A percentile compares a stretch with the other conserved stretches of the same genome.
These are phyloP conservation scores for Tetraodon nigroviridis DNA, from an alignment of 2,113 vertebrate genomes.

Conservation along the genomic window DNA sequence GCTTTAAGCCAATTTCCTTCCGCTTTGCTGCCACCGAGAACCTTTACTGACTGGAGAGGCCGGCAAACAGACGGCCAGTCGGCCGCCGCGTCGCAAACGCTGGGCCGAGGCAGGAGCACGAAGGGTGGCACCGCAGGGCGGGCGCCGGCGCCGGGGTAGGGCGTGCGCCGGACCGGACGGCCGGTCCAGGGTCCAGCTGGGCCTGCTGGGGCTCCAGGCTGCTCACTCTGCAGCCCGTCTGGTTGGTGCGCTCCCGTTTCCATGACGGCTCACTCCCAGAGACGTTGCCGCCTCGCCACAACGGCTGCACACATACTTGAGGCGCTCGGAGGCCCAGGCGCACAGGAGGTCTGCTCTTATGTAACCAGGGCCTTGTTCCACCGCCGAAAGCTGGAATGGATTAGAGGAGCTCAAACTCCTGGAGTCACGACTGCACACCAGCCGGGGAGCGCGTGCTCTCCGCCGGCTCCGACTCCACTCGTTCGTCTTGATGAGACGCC, in stretches of 20 bases:
- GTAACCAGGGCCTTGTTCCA: conserved; percentile 47
- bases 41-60: no score
- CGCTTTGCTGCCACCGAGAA: no score
- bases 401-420: conserved; percentile 48
- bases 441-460: conserved; percentile 31
- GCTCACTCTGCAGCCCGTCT: conserved; percentile 6
- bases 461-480: conserved; percentile 37
- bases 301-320: conserved; percentile 44
- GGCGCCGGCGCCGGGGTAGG: no score
- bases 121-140: no score
- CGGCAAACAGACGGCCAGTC: no score
- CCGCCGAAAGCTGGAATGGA: conserved; percentile 50
- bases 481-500: conserved; percentile 54
- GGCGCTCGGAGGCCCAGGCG: conserved; percentile 40
- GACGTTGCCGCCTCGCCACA: conserved; percentile 22
- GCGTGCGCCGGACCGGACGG: no score
- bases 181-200: no score
- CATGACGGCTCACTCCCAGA: conserved; percentile 18
- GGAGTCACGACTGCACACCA: conserved; percentile 16
- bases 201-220: no score
- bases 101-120: no score
- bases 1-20: no score
- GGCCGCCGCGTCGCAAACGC: no score
- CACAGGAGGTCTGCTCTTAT: conserved; percentile 58
- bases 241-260: conserved; percentile 51